Conservation (phyloP, 30 jellyfish, hydroid and myxozoan species). For the Hydractinia symbiolongicarpus region DNA sequence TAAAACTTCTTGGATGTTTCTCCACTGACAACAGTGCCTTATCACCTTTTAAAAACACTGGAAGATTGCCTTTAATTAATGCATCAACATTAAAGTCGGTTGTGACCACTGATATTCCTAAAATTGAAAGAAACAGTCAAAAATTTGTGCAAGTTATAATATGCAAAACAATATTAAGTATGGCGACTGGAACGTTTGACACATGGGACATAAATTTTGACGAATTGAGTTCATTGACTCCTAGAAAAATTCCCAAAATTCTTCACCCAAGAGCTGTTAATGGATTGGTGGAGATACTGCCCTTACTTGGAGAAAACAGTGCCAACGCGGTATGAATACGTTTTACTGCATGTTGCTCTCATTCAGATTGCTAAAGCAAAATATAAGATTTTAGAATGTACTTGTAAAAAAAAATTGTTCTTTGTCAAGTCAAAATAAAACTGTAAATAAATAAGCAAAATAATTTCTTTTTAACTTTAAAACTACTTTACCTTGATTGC, state of each 20-base stretch:
- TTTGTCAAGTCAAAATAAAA: too few relatives aligned
- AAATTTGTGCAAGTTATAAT: constrained; percentile 63
- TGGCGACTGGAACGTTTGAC: constrained; percentile 81
- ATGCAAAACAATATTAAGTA: constrained; percentile 58
- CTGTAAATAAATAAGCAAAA: too few relatives aligned
- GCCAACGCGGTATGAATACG: not conserved
- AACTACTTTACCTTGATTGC: too few relatives aligned
- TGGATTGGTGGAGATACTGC: constrained; percentile 74
- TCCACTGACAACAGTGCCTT: constrained; percentile 32
- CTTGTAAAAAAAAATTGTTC: too few relatives aligned
- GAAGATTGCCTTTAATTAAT: not conserved
- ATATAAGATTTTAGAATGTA: too few relatives aligned
- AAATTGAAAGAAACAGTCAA: constrained; percentile 30
- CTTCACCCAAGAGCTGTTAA: constrained; percentile 83
- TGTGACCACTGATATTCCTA: constrained; percentile 35
- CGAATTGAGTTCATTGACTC: constrained; percentile 18
- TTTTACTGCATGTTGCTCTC: not conserved
- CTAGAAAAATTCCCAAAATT: constrained; percentile 43
- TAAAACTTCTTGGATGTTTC: constrained; percentile 86
- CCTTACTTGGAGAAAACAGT: constrained; percentile 43
- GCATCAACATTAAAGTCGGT: constrained; percentile 32
- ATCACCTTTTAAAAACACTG: constrained; percentile 29
- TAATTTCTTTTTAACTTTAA: too few relatives aligned
- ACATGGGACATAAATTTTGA: constrained; percentile 59
- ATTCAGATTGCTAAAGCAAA: not conserved